Percentiles rank a stretch among this genome's conserved stretches.
Conservation (phyloP, 2,797 vertebrate genomes). For the Takifugu rubripes region DNA sequence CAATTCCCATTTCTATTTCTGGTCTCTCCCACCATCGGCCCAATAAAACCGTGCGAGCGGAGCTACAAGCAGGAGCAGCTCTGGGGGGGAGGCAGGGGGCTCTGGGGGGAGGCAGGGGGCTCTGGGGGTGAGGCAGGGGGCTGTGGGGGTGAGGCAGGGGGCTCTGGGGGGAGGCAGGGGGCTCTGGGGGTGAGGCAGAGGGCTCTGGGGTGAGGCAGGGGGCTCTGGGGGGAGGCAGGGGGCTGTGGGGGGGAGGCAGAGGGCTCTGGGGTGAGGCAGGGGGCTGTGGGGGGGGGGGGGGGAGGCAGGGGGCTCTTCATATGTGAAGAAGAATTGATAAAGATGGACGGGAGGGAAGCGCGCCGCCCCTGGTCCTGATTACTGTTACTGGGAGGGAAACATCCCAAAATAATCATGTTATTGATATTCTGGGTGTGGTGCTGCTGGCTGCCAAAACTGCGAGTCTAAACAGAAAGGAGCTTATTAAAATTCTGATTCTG, state of each 20-base stretch:
- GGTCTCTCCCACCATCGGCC: conserved; percentile 19
- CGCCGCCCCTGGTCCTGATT: conserved; percentile 33
- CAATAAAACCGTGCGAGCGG: conserved; percentile 39
- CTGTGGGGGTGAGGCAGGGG: no score
- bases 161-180: no score
- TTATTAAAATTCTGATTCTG: conserved; percentile 74
- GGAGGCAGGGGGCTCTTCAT: conserved; percentile 29
- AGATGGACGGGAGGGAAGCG: neutral
- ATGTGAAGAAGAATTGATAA: conserved; percentile 59
- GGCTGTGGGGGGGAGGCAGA: neutral
- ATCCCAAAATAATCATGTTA: conserved; percentile 17
- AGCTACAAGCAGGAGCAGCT: conserved; percentile 21
- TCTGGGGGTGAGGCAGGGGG: no score
- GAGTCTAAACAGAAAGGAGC: conserved; percentile 65
- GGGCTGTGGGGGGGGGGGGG: conserved; percentile 17
- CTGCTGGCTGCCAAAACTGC: conserved; percentile 62
- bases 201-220: conserved; percentile 2
- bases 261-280: conserved; percentile 16
- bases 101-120: no score
- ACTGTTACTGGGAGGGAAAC: no score
- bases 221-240: conserved; percentile 2
- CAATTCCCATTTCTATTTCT: conserved; percentile 36
- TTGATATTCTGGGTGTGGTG: conserved; percentile 63
- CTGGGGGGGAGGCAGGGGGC: no score
- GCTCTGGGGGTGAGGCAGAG: neutral